Evolutionary conservation across 2,797 vertebrate genomes (phyloP), one percentile per base, ranked within the genome.

Genomic region (Gephyroberyx darwinii): DNA sequence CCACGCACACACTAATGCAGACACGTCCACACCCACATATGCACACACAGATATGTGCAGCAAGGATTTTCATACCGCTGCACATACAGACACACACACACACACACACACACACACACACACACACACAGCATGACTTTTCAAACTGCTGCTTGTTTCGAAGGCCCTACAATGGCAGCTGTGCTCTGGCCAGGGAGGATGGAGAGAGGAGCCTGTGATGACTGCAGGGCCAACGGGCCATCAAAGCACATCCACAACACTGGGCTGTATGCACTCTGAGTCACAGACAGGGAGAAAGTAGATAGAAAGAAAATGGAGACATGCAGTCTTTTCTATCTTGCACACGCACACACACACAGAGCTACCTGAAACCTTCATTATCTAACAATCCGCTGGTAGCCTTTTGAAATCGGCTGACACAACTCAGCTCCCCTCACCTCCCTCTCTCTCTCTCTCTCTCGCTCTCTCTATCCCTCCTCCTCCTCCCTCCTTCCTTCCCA

Each of bases 331-430:
- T 67, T 30, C 45, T 5, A 4, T 16, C 45, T 41, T 48, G 19
- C 12, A 2, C 4, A 2, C 52, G 8, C 19, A 19, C 64, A 9
- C 45, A 43, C 57, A 57, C 53, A 35, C 65, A 45, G 55, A 33
- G 70, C 78, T 80, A 83, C 73, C 69, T 69, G 71, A 86, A 80
- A 83, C 82, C 81, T 86, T 84, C 83, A 86, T 83, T 85, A 84
- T 88, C 85, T 82, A 78, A 82, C 76, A 78, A 80, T 87, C 83
- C 70, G 19, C 80, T 79, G 80, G 78, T 85, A 87, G 82, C 85
- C 83, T 82, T 88, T 85, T 80, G 47, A 88, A 87, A 90, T 77
- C 9, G 72, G 74, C 83, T 81, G 86, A 90, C 87, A 86, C 64
- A 53, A 51, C 74, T 82, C 58, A 53, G 74, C 71, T 62, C 64